A percentile compares a stretch with the other conserved stretches of the same genome.
Evolutionary conservation across 30 jellyfish, hydroid and myxozoan genomes (phyloP).

Genomic region (Pseudorhiza aurosa): DNA sequence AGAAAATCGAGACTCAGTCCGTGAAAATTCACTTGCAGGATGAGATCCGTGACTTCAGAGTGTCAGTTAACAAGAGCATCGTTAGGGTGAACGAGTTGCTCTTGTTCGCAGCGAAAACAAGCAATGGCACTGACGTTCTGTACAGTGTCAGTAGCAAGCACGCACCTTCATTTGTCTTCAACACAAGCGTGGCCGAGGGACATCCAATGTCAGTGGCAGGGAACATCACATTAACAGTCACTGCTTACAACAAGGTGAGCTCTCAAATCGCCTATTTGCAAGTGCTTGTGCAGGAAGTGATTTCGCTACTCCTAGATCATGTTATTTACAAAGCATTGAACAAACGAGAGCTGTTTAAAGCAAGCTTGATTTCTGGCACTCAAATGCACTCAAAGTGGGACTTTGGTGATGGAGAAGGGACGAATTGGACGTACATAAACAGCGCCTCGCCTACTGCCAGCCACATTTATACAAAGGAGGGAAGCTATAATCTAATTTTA

Average conservation of each 20-base stretch:
- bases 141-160: neutral
- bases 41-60: conserved; percentile 46
- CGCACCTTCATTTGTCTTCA: neutral
- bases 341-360: neutral
- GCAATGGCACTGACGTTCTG: conserved; percentile 44
- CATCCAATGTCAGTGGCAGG: conserved; percentile 4
- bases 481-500: conserved; percentile 20
- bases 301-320: neutral
- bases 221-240: neutral
- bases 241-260: conserved; percentile 35
- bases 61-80: neutral
- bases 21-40: conserved; percentile 23
- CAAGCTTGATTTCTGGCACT: conserved; percentile 7
- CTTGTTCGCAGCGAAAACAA: neutral
- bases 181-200: neutral
- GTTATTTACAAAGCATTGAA: neutral
- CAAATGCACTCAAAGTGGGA: conserved; percentile 52
- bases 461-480: conserved; percentile 49
- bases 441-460: neutral
- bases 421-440: conserved; percentile 25
- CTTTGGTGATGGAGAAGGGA: conserved; percentile 44
- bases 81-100: conserved; percentile 29
- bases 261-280: neutral
- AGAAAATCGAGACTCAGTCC: neutral
- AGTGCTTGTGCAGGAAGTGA: conserved; percentile 30